Conservation (phyloP, 2,113 vertebrate species). For the Phycodurus eques region DNA sequence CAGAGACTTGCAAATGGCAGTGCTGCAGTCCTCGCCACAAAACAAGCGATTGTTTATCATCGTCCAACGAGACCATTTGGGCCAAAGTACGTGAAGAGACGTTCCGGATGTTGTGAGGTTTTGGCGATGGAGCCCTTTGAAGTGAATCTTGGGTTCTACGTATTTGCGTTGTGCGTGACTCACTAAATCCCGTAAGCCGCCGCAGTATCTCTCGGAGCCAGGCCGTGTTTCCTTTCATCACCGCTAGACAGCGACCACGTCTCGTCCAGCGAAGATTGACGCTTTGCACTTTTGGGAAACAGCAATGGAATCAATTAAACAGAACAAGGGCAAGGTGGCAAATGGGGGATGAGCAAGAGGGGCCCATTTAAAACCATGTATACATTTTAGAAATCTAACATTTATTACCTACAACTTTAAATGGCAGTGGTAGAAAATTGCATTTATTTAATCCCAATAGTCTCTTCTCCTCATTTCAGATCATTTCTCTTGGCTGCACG, state of each 20-base stretch:
- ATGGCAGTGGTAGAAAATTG: background rate
- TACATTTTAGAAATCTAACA: constrained; percentile 18
- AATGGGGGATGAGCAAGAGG: constrained; percentile 9
- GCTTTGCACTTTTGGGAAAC: constrained; percentile 53
- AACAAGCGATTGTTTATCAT: constrained; percentile 37
- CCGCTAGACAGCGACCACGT: constrained; percentile 60
- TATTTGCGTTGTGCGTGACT: constrained; percentile 47
- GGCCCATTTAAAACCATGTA: constrained; percentile 9
- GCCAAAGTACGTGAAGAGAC: constrained; percentile 26
- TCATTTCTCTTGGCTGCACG: no score
- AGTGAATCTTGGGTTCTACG: constrained; percentile 49
- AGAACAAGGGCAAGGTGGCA: constrained; percentile 32
- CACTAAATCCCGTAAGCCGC: constrained; percentile 67
- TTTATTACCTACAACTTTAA: constrained; percentile 3
- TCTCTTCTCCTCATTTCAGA: background rate
- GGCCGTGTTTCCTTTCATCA: constrained; percentile 66
- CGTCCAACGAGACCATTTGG: constrained; percentile 16
- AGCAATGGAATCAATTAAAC: constrained; percentile 62
- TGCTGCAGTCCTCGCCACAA: constrained; percentile 20
- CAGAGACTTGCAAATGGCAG: constrained; percentile 32
- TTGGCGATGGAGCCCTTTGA: constrained; percentile 56
- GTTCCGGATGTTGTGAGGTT: constrained; percentile 48
- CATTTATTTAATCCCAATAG: background rate
- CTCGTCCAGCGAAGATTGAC: constrained; percentile 55
- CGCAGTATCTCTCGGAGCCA: constrained; percentile 69